A percentile compares a stretch with the other conserved stretches of the same genome.
Evolutionary conservation across 2,113 vertebrate species (phyloP).

Genomic region (Perccottus glenii): DNA sequence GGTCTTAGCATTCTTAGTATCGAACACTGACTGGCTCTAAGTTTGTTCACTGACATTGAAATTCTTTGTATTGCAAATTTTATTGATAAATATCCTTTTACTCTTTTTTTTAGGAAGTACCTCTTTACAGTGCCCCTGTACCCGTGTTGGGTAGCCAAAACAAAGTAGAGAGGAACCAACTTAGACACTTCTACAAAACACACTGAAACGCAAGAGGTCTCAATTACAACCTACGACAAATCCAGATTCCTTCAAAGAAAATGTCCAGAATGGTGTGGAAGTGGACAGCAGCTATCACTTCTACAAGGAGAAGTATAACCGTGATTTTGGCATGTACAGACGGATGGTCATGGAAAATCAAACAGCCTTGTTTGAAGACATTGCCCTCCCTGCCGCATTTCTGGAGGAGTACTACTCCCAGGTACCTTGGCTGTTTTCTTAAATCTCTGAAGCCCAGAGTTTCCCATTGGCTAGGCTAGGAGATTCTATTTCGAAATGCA

Average conservation of each 20-base stretch:
- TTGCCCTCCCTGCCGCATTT: slow-evolving; percentile 62
- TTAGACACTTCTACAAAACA: background rate
- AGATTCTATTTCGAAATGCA: too few relatives aligned
- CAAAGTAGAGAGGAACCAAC: too few relatives aligned
- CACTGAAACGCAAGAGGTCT: background rate
- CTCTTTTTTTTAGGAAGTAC: slow-evolving; percentile 57
- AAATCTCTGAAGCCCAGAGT: too few relatives aligned
- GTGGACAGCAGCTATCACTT: slow-evolving; percentile 17
- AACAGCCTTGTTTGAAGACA: slow-evolving; percentile 48
- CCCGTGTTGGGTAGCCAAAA: too few relatives aligned
- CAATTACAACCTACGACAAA: too few relatives aligned
- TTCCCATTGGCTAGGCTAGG: too few relatives aligned
- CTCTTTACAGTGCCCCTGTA: slow-evolving; percentile 47
- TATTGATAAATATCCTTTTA: background rate
- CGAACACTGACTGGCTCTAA: background rate
- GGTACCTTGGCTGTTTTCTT: slow-evolving; percentile 45
- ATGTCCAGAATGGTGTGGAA: slow-evolving; percentile 4
- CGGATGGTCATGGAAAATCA: background rate
- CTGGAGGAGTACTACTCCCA: slow-evolving; percentile 73
- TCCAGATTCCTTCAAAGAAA: background rate
- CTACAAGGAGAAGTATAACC: background rate
- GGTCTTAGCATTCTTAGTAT: background rate
- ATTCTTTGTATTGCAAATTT: too few relatives aligned
- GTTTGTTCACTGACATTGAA: too few relatives aligned
- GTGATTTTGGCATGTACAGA: background rate